Conservation (phyloP, 2,797 vertebrate species). For the Lagodon rhomboides region DNA sequence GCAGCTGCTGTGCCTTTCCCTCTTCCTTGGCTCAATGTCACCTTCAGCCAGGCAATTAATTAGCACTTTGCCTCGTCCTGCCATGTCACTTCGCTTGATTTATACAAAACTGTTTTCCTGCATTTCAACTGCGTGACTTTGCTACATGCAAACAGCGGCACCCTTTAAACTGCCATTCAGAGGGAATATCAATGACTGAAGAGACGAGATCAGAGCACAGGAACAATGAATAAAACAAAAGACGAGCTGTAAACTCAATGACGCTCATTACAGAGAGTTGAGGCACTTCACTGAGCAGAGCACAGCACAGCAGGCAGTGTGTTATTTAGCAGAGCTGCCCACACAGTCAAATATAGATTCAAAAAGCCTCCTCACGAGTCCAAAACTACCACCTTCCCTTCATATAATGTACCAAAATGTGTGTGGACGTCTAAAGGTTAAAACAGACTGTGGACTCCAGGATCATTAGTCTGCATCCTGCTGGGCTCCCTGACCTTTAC, state of each 20-base stretch:
- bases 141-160: background rate
- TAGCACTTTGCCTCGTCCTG: background rate
- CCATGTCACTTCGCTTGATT: conserved; percentile 11
- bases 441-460: conserved; percentile 12
- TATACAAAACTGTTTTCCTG: conserved; percentile 4
- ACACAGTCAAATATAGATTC: conserved; percentile 2
- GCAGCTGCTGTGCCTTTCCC: background rate
- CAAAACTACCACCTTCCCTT: background rate
- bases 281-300: background rate
- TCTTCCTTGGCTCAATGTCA: background rate
- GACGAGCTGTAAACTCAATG: background rate
- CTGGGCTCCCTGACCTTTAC: conserved; percentile 54
- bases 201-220: background rate
- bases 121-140: background rate
- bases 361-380: background rate
- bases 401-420: too few species aligned
- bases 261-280: background rate
- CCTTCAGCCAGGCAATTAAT: conserved; percentile 19
- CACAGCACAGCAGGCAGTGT: background rate
- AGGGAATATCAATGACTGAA: conserved; percentile 14
- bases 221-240: conserved; percentile 23
- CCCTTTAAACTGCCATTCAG: background rate
- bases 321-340: background rate
- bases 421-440: background rate
- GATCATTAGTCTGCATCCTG: conserved; percentile 39